Evolutionary conservation across 1,140 invertebrate species (phyloP), one percentile per base, ranked within the genome.

Genomic region (Hypsibius dujardini): DNA sequence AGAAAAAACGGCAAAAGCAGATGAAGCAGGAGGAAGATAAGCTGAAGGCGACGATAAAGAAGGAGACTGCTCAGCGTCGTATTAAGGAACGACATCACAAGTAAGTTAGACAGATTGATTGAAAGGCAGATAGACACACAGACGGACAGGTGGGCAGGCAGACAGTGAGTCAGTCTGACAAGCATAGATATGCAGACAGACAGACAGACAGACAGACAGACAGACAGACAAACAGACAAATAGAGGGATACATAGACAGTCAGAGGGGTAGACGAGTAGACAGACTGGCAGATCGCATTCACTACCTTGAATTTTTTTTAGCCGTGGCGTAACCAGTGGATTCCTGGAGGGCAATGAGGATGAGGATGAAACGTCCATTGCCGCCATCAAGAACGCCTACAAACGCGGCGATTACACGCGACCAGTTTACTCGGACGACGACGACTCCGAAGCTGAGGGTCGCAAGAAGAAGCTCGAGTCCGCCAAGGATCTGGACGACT

Each of bases 21-120:
- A 87, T 95, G 1, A 93, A 93, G 86, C 93, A 94, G 87, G 93
- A 96, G 77, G 93, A 97, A 80, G 92, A 95, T 78, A 87, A 89
- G 77, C 77, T 95, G 1, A 83, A 89, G 72, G 90, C 92, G 73
- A 88, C 90, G 0, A 86, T 94, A 80, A 83, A 90, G 3, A 81
- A 86, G 1, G 84, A 83, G 81, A 87, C 79, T 73, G 86, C 82
- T 79, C 85, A 82, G 81, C 84, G 82, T 75, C 78, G 82, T 74
- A 81, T 82, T 73, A 82, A 79, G 74, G 87, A 84, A 78, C 82
- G 84, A 76, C 84, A 7, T 15, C 45, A 67, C 42, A 12, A 42
- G 50, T 56, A 56, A 56, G 50, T n/a, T 12, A 56, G n/a, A 56
- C 7, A 12, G 50, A n/a, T 56, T n/a, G 28, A 28, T 28, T 28